These are phyloP conservation scores for Atherinosoma microstoma DNA, from an alignment of 2,797 vertebrate genomes.

Conservation along the genomic window DNA sequence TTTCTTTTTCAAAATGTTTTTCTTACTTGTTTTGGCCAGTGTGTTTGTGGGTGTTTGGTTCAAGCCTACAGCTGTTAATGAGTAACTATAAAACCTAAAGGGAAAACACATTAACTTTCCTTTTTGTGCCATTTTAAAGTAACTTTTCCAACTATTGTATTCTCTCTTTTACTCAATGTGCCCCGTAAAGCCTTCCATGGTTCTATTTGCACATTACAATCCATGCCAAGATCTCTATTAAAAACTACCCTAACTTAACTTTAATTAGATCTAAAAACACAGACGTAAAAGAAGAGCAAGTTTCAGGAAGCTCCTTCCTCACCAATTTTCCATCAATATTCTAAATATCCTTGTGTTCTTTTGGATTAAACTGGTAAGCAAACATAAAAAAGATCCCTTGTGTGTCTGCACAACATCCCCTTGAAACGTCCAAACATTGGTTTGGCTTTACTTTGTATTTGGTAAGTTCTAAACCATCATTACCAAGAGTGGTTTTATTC, in stretches of 20 bases:
- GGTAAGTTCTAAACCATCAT: no score
- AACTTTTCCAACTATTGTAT: constrained; percentile 7
- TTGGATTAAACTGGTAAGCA: no score
- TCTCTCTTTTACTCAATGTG: not conserved
- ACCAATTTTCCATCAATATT: not conserved
- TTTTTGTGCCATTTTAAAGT: constrained; percentile 22
- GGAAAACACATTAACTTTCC: constrained; percentile 58
- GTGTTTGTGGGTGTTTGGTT: constrained; percentile 1
- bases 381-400: no score
- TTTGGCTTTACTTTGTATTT: no score
- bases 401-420: no score
- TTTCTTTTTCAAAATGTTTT: constrained; percentile 37
- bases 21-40: constrained; percentile 16
- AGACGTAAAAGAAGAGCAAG: not conserved
- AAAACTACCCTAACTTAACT: not conserved
- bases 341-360: not conserved
- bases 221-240: not conserved
- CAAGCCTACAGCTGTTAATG: constrained; percentile 9
- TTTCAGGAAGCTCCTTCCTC: not conserved
- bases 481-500: no score
- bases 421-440: no score
- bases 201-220: not conserved
- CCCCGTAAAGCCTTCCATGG: not conserved
- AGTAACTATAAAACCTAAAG: constrained; percentile 52
- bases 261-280: not conserved